phyloP scores from a whole-genome alignment of 35 echinoderm and acorn worm species.

The Holothuria glaberrima region DNA sequence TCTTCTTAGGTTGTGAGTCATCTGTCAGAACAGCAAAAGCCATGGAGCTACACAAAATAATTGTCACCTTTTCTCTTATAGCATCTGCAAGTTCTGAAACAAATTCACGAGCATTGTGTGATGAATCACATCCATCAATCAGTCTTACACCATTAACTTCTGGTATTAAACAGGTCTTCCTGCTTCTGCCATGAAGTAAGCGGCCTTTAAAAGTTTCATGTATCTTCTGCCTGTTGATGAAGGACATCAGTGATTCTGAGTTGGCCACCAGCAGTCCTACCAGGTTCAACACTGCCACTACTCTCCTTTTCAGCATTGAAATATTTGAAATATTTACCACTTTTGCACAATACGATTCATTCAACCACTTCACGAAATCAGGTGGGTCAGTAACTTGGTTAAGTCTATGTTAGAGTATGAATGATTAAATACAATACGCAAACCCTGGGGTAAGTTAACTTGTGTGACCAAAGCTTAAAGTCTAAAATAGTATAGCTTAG shows the following conservation, averaged over 20 bases:
- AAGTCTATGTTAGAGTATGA: neutral
- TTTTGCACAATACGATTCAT: neutral
- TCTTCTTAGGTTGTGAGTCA: conserved; percentile 54
- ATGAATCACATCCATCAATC: conserved; percentile 6
- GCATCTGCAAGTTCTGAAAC: conserved; percentile 43
- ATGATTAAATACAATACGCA: neutral
- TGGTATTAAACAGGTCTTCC: conserved; percentile 29
- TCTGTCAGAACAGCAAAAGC: conserved; percentile 49
- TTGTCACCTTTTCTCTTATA: conserved; percentile 33
- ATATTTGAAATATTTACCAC: neutral
- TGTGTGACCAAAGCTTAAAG: neutral
- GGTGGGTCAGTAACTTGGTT: neutral
- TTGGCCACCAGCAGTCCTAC: neutral
- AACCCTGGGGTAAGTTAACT: neutral
- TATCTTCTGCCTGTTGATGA: neutral
- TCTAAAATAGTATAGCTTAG: neutral
- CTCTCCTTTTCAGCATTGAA: neutral
- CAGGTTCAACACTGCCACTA: neutral
- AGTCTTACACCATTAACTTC: conserved; percentile 10
- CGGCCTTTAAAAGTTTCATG: conserved; percentile 6
- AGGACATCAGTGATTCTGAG: neutral
- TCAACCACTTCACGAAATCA: conserved; percentile 4
- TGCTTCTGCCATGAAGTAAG: conserved; percentile 35
- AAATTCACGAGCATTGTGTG: conserved; percentile 6
- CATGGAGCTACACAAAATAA: conserved; percentile 29